A percentile compares a stretch with the other conserved stretches of the same genome.
Evolutionary conservation across 2,113 vertebrate genomes (phyloP).

Genomic region (Pao palembangensis): DNA sequence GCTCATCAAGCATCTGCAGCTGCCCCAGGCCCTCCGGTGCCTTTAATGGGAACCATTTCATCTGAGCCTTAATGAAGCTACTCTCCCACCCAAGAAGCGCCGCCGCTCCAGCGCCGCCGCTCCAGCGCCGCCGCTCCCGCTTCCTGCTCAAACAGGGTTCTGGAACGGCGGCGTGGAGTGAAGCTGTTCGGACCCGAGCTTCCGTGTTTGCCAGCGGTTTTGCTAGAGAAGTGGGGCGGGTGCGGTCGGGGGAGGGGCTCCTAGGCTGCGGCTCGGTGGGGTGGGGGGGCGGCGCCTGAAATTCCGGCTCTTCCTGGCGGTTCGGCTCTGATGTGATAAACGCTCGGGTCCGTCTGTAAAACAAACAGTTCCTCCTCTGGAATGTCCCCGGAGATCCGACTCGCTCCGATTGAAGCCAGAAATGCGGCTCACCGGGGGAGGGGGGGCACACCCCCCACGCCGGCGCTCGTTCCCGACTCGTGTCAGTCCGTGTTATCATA

Average conservation of each 20-base stretch:
- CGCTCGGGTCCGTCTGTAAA: constrained; percentile 28
- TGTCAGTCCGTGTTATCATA: constrained; percentile 70
- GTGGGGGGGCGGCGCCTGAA: not conserved
- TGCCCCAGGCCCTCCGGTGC: constrained; percentile 18
- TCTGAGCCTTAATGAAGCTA: too few relatives aligned
- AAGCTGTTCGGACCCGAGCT: constrained; percentile 31
- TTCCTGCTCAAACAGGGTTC: constrained; percentile 41
- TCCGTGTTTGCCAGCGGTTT: constrained; percentile 14
- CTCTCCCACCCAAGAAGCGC: constrained; percentile 54
- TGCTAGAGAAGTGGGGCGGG: constrained; percentile 23
- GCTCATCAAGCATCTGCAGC: constrained; percentile 6
- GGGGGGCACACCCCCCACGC: constrained; percentile 6
- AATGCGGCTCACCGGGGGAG: too few relatives aligned
- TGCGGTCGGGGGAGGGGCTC: too few relatives aligned
- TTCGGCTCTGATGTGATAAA: constrained; percentile 43
- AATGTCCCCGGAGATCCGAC: constrained; percentile 11
- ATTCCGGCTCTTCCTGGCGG: constrained; percentile 20
- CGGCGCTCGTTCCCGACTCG: too few relatives aligned
- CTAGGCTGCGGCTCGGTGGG: too few relatives aligned
- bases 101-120: constrained; percentile 50
- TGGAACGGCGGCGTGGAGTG: constrained; percentile 31
- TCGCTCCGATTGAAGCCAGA: constrained; percentile 10
- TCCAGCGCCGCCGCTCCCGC: constrained; percentile 31
- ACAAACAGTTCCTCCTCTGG: constrained; percentile 1
- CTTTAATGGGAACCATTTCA: constrained; percentile 32